Evolutionary conservation across 2,113 vertebrate genomes (phyloP).

Genomic region (Stegostoma tigrinum): DNA sequence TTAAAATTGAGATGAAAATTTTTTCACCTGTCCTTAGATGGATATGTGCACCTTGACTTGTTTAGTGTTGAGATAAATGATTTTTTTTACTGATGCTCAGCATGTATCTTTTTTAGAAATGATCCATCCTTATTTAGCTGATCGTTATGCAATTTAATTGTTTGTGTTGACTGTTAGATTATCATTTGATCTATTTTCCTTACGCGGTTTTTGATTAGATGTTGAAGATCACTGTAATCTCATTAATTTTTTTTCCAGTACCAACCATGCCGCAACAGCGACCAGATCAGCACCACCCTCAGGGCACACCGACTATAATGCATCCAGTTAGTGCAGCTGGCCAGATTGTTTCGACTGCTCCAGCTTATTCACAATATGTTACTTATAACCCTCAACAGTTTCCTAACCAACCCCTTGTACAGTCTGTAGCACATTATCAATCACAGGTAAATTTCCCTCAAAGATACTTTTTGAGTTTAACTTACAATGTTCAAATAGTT

Average conservation of each 20-base stretch:
- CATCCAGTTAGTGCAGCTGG: constrained; percentile 88
- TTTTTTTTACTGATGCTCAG: too few species aligned
- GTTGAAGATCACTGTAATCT: constrained; percentile 26
- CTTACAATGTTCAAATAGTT: neutral
- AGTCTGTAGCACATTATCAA: constrained; percentile 92
- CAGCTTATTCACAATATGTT: constrained; percentile 90
- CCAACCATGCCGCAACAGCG: constrained; percentile 94
- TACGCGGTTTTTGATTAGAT: accelerated
- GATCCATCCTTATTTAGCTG: neutral
- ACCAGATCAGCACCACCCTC: constrained; percentile 88
- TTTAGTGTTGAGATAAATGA: too few species aligned
- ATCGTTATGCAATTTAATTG: neutral
- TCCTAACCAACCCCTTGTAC: constrained; percentile 85
- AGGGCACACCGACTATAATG: constrained; percentile 83
- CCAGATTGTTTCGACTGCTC: constrained; percentile 82
- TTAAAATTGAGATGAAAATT: too few species aligned
- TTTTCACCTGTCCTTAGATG: too few species aligned
- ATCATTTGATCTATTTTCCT: neutral
- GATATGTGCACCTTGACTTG: too few species aligned
- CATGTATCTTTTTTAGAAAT: neutral
- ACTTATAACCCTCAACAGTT: constrained; percentile 95
- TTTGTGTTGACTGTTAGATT: neutral
- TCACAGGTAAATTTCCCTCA: constrained; percentile 70
- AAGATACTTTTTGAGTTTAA: neutral
- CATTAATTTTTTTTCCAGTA: constrained; percentile 57